These are phyloP conservation scores for Phenganax marumi DNA, from an alignment of 92 coral and sea anemone genomes.

Conservation along the genomic window DNA sequence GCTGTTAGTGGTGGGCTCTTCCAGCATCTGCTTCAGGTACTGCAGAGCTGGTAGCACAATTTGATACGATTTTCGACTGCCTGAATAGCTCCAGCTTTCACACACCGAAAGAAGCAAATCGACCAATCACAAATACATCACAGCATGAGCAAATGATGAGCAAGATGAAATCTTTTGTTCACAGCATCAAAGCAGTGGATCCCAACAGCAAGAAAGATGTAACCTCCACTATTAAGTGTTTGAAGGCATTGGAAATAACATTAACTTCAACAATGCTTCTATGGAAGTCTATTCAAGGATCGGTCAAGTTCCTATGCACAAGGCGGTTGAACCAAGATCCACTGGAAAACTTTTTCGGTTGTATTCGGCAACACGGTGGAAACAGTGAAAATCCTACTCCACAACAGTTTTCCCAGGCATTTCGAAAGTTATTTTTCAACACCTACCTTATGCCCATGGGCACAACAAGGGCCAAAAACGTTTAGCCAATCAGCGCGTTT, in stretches of 20 bases:
- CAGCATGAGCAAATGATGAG: slow-evolving; percentile 21
- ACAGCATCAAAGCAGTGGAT: background rate
- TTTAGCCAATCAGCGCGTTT: too few species aligned
- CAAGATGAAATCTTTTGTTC: slow-evolving; percentile 6
- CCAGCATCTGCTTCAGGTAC: slow-evolving; percentile 36
- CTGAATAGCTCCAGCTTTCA: slow-evolving; percentile 19
- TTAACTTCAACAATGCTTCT: slow-evolving; percentile 1
- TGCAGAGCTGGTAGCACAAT: slow-evolving; percentile 7
- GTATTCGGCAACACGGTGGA: slow-evolving; percentile 26
- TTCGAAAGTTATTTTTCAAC: slow-evolving; percentile 30
- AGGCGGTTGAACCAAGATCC: slow-evolving; percentile 40
- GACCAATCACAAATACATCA: slow-evolving; percentile 7
- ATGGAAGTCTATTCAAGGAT: slow-evolving; percentile 4
- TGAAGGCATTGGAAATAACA: slow-evolving; percentile 16
- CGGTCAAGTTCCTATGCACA: slow-evolving; percentile 8
- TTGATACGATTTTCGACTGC: slow-evolving; percentile 33
- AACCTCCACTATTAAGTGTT: slow-evolving; percentile 9
- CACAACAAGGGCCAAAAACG: too few species aligned
- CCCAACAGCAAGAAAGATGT: slow-evolving; percentile 13
- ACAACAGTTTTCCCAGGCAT: slow-evolving; percentile 15
- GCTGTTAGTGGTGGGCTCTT: slow-evolving; percentile 25
- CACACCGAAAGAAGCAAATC: slow-evolving; percentile 3
- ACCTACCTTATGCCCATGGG: slow-evolving; percentile 3
- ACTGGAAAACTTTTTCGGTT: slow-evolving; percentile 25
- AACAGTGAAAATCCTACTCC: slow-evolving; percentile 37